Conservation (phyloP, 2,797 vertebrate genomes). For the Labroides dimidiatus region DNA sequence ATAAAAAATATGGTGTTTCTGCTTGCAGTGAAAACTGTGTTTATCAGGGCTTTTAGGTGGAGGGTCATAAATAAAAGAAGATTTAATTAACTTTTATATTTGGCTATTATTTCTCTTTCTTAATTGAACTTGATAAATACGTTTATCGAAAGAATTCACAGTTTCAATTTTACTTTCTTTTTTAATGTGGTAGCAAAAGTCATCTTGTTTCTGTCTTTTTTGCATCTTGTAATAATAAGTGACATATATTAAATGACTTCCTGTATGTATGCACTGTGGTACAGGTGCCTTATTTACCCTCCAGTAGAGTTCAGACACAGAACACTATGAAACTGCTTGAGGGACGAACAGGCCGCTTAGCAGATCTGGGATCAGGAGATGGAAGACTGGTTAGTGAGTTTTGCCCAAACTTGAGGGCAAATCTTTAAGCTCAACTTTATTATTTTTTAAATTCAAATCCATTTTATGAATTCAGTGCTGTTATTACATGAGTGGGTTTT, state of each 20-base stretch:
- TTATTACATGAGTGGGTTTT: too few relatives aligned
- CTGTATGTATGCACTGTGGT: slow-evolving; percentile 30
- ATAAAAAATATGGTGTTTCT: slow-evolving; percentile 12
- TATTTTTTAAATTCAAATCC: too few relatives aligned
- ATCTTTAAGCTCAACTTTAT: too few relatives aligned
- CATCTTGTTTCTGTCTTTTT: too few relatives aligned
- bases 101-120: neutral
- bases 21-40: slow-evolving; percentile 2
- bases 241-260: slow-evolving; percentile 7
- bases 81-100: neutral
- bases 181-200: neutral
- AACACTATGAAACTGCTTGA: slow-evolving; percentile 81
- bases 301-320: slow-evolving; percentile 74
- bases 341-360: slow-evolving; percentile 77
- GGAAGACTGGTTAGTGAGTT: slow-evolving; percentile 78
- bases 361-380: slow-evolving; percentile 85
- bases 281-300: slow-evolving; percentile 85
- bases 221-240: neutral
- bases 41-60: neutral
- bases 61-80: neutral
- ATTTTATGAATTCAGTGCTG: neutral
- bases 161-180: neutral
- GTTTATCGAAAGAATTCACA: neutral
- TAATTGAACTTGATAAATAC: neutral
- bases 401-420: neutral